Evolutionary conservation across 2,888 invertebrate species (phyloP).

Genomic region (Callimorpha dominula): DNA sequence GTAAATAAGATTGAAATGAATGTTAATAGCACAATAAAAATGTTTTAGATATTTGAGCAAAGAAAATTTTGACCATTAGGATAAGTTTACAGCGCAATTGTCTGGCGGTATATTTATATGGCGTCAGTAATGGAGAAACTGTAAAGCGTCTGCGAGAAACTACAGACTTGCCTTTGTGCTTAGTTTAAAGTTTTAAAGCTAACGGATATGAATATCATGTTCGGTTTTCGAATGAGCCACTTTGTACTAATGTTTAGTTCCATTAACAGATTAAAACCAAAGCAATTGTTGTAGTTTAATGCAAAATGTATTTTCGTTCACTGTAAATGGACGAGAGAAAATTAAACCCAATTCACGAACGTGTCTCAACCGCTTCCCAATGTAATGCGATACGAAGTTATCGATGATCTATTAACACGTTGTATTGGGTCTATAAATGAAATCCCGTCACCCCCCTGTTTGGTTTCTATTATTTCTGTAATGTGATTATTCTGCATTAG

Average conservation of each 20-base stretch:
- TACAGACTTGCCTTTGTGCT: conserved; percentile 57
- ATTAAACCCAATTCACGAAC: conserved; percentile 24
- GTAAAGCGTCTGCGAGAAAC: conserved; percentile 21
- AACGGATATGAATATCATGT: conserved; percentile 50
- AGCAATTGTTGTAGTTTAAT: conserved; percentile 16
- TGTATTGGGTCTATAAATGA: conserved; percentile 53
- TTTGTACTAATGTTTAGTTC: conserved; percentile 23
- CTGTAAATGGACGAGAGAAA: conserved; percentile 11
- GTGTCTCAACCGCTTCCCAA: conserved; percentile 46
- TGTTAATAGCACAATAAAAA: conserved; percentile 36
- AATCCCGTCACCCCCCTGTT: conserved; percentile 53
- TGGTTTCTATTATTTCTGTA: conserved; percentile 39
- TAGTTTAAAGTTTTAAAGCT: conserved; percentile 52
- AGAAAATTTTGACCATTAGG: conserved; percentile 45
- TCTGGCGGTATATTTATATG: conserved; percentile 41
- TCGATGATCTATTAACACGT: conserved; percentile 55
- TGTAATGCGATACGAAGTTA: conserved; percentile 55
- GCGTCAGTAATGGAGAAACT: conserved; percentile 29
- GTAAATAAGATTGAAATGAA: conserved; percentile 51
- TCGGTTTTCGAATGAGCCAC: conserved; percentile 34
- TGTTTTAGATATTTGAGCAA: conserved; percentile 41
- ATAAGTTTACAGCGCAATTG: conserved; percentile 40
- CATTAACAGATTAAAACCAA: conserved; percentile 26
- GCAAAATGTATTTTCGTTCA: conserved; percentile 19
- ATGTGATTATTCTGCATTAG: conserved; percentile 25